Conservation (phyloP, 2,797 vertebrate genomes). For the Anabacerthia variegaticeps region DNA sequence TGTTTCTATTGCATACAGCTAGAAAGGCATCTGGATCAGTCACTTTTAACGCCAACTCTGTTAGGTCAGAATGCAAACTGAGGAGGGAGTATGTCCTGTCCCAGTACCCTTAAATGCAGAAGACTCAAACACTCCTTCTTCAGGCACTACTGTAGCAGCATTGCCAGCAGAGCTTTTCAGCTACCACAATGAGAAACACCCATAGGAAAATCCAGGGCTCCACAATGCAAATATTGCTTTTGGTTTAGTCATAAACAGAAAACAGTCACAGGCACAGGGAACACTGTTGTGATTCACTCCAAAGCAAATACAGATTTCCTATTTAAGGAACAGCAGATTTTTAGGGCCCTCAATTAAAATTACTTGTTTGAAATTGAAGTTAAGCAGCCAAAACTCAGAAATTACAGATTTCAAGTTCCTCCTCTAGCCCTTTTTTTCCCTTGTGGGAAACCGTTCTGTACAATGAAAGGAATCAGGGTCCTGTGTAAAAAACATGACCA, state of each 20-base stretch:
- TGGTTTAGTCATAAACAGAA: constrained; percentile 28
- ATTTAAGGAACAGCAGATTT: constrained; percentile 14
- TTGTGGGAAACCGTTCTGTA: not conserved
- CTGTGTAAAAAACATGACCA: not conserved
- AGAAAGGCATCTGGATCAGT: not conserved
- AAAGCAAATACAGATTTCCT: constrained; percentile 15
- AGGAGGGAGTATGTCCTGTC: not conserved
- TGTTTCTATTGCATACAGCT: not conserved
- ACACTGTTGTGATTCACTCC: not conserved
- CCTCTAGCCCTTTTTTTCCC: not conserved
- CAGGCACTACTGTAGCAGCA: not conserved
- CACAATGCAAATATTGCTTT: not conserved
- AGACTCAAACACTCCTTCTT: not conserved
- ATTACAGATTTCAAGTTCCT: constrained; percentile 18
- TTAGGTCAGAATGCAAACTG: not conserved
- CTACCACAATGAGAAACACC: not conserved
- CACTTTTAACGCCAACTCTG: not conserved
- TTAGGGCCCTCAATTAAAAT: constrained; percentile 1
- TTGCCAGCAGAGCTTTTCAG: not conserved
- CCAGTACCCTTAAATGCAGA: not conserved
- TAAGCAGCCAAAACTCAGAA: constrained; percentile 14
- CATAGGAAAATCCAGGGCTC: not conserved
- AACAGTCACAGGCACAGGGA: not conserved
- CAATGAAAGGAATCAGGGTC: not conserved
- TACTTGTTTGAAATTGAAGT: constrained; percentile 10